phyloP scores from a whole-genome alignment of 1,140 invertebrate genomes.

The Zophobas atratus region DNA sequence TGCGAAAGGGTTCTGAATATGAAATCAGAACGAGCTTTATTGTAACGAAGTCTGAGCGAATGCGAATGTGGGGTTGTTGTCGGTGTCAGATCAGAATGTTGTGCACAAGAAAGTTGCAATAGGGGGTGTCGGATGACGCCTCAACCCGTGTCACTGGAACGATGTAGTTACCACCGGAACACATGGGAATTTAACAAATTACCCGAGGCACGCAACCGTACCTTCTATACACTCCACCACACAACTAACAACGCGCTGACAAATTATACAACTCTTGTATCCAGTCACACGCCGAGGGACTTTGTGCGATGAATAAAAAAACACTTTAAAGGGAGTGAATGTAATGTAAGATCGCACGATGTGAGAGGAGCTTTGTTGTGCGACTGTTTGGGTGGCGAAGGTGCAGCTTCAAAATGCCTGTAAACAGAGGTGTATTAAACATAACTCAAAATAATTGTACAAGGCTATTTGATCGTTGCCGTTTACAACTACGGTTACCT shows the following conservation, averaged over 20 bases:
- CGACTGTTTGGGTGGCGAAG: too few relatives aligned
- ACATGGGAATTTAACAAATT: constrained; percentile 53
- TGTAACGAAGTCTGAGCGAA: constrained; percentile 14
- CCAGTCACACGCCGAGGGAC: constrained; percentile 8
- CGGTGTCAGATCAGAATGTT: constrained; percentile 21
- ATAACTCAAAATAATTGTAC: too few relatives aligned
- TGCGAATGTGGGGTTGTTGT: constrained; percentile 18
- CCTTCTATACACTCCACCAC: constrained; percentile 25
- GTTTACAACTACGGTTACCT: too few relatives aligned
- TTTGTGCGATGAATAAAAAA: constrained; percentile 11
- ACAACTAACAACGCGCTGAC: constrained; percentile 37
- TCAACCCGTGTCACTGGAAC: constrained; percentile 48
- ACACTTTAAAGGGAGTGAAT: background rate
- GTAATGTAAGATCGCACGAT: background rate
- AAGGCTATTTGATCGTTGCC: too few relatives aligned
- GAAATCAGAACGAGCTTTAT: constrained; percentile 10
- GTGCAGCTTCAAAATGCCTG: too few relatives aligned
- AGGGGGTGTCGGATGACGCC: constrained; percentile 38
- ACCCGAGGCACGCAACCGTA: constrained; percentile 39
- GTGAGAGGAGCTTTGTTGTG: background rate
- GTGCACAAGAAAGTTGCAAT: constrained; percentile 28
- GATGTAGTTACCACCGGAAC: constrained; percentile 45
- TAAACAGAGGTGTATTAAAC: too few relatives aligned
- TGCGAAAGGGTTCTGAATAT: constrained; percentile 23
- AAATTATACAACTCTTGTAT: constrained; percentile 46